Percentiles rank a stretch among this genome's conserved stretches.
phyloP scores from a whole-genome alignment of 1,140 invertebrate species.

The Cepaea nemoralis region DNA sequence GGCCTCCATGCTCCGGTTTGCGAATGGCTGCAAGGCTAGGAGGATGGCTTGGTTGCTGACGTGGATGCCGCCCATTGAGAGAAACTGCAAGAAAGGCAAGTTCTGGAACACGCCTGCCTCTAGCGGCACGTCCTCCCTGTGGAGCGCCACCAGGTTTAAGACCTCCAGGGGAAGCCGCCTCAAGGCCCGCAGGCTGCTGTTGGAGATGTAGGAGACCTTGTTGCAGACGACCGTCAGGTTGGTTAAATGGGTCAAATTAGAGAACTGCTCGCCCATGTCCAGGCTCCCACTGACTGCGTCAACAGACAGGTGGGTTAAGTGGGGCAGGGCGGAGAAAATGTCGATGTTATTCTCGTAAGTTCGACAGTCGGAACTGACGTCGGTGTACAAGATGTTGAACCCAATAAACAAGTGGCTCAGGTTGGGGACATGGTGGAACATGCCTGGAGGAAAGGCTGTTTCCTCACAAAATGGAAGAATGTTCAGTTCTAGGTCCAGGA shows the following conservation, averaged over 20 bases:
- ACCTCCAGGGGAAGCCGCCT: not conserved
- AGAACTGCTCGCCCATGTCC: not conserved
- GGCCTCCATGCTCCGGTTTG: not conserved
- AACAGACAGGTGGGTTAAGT: not conserved
- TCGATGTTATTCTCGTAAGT: not conserved
- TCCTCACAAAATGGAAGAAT: not conserved
- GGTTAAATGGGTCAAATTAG: not conserved
- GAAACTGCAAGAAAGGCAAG: not conserved
- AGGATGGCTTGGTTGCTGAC: not conserved
- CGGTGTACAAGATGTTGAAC: not conserved
- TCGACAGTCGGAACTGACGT: not conserved
- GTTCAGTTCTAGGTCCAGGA: not conserved
- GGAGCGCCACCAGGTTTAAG: not conserved
- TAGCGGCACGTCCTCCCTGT: not conserved
- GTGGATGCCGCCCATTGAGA: not conserved
- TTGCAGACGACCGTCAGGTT: not conserved
- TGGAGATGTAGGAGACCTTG: not conserved
- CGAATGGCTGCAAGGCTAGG: not conserved
- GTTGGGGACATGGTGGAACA: not conserved
- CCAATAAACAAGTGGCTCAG: not conserved
- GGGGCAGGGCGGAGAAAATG: not conserved
- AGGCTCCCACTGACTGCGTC: not conserved
- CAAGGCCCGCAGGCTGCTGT: not conserved
- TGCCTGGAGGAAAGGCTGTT: not conserved
- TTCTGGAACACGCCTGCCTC: not conserved